phyloP scores from a whole-genome alignment of 2,113 vertebrate species.

The Merops nubicus region DNA sequence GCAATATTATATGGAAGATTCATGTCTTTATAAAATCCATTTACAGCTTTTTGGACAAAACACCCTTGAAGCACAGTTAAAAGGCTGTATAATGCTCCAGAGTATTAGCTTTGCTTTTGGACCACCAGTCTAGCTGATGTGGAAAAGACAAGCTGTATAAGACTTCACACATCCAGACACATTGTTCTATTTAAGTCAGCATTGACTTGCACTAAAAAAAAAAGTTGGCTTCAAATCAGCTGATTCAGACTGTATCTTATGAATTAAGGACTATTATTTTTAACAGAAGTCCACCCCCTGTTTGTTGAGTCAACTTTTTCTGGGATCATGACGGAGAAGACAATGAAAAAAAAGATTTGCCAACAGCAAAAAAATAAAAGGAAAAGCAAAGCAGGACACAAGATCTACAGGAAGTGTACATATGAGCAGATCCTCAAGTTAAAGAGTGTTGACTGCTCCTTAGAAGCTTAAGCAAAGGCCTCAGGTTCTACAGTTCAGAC shows the following conservation, averaged over 20 bases:
- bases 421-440: neutral
- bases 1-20: neutral
- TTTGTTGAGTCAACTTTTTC: slow-evolving; percentile 34
- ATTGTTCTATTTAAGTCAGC: slow-evolving; percentile 64
- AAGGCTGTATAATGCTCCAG: slow-evolving; percentile 55
- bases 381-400: neutral
- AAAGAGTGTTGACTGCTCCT: slow-evolving; percentile 18
- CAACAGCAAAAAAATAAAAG: neutral
- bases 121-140: slow-evolving; percentile 51
- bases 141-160: slow-evolving; percentile 14
- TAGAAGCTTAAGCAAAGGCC: slow-evolving; percentile 8
- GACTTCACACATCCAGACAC: slow-evolving; percentile 55
- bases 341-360: neutral
- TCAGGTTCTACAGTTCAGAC: neutral
- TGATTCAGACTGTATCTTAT: slow-evolving; percentile 47
- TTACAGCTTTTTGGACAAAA: slow-evolving; percentile 34
- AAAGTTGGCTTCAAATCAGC: slow-evolving; percentile 55
- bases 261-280: slow-evolving; percentile 52
- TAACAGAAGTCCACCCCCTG: slow-evolving; percentile 55
- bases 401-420: neutral
- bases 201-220: slow-evolving; percentile 51
- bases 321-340: neutral
- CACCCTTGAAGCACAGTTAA: slow-evolving; percentile 36
- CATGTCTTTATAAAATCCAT: slow-evolving; percentile 7
- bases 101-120: slow-evolving; percentile 47